Base-by-base conservation (phyloP, 2,113 vertebrate species). In the Tyrannus savana region DNA sequence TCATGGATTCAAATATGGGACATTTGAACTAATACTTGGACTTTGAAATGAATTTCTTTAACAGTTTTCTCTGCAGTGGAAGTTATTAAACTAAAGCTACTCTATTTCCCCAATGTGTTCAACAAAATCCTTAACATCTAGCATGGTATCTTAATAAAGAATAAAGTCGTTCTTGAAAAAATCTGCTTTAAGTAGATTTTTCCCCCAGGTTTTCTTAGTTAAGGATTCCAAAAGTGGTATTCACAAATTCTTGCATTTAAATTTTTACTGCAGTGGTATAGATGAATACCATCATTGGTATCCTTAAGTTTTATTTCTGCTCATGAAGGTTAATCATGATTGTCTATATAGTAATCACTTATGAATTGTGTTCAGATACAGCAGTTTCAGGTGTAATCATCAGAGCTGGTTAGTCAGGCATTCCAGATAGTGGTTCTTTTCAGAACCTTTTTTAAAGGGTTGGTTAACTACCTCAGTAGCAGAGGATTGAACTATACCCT, bases 371-470 rank as follows among this genome's bases (percentile, higher is more conserved):
- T 99, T 99, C 98, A 98, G 98, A 98, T 98, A 98, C 98, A 98
- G 99, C 99, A 99, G 99, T 99, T 99, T 99, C 99, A 98, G 99
- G 99, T 99, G 99, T 99, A 99, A 99, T 99, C 99, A 99, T 99
- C 99, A 99, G 98, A 98, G 98, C 99, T 99, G 99, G 99, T 99
- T 99, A 99, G 99, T 99, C 99, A 99, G 99, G 99, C 99, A 99
- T 99, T 99, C 99, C 99, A 99, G 99, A 99, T 99, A 99, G 99
- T 99, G 99, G 99, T 99, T 99, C 99, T 99, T 99, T 99, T 99
- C 98, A 99, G 99, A 99, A 99, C 99, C 99, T 99, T 99, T 99
- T 99, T 99, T 99, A 99, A 99, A 99, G 98, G 98, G 98, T 98
- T 98, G 98, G 98, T 98, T 98, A 98, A 98, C 99, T 99, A 99